phyloP scores from a whole-genome alignment of 2,797 vertebrate genomes.

The Sebastes ruberrimus region DNA sequence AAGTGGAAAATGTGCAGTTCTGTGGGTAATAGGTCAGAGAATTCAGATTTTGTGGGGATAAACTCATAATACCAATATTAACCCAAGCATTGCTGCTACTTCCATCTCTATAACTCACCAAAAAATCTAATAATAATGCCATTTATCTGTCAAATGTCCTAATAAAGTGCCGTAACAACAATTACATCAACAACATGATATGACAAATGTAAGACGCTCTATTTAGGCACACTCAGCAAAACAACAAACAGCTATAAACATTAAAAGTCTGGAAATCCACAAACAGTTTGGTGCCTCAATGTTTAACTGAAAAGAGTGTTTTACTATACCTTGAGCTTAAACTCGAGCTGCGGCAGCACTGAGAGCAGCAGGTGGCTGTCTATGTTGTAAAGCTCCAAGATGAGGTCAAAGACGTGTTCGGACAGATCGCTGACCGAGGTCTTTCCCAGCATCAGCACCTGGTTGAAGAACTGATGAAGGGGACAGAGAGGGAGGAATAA shows the following conservation, averaged over 20 bases:
- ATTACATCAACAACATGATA: not conserved
- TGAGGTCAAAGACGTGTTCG: conserved; percentile 97
- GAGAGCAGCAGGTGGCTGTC: conserved; percentile 97
- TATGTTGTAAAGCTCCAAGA: conserved; percentile 98
- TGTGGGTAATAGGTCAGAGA: conserved; percentile 32
- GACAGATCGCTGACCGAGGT: conserved; percentile 98
- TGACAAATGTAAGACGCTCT: not conserved
- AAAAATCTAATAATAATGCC: not conserved
- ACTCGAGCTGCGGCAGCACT: conserved; percentile 97
- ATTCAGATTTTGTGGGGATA: conserved; percentile 9
- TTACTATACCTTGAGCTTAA: conserved; percentile 94
- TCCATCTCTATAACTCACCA: not conserved
- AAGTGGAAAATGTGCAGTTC: conserved; percentile 36
- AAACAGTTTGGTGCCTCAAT: not conserved
- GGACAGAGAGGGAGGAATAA: not conserved
- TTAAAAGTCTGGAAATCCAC: not conserved
- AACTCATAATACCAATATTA: not conserved
- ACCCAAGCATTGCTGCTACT: not conserved
- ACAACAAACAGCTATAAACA: not conserved
- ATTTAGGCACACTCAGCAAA: not conserved
- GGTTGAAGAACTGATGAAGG: conserved; percentile 93
- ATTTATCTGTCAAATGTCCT: not conserved
- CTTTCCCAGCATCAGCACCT: conserved; percentile 99
- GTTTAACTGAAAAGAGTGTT: not conserved
- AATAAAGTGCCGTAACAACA: not conserved